Conservation (phyloP, 2,113 vertebrate genomes). For the Cavia porcellus region DNA sequence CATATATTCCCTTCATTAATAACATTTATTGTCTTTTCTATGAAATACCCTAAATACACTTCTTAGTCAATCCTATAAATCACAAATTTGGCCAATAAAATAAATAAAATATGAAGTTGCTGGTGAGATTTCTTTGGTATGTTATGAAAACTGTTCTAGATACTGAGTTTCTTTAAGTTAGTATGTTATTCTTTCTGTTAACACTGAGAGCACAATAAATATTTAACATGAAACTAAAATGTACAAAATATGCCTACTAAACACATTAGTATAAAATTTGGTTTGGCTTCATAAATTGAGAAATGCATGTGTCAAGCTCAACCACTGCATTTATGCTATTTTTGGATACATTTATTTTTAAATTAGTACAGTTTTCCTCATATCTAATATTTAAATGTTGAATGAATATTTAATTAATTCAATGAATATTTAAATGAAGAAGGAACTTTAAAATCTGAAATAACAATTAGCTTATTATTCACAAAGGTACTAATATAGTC, state of each 20-base stretch:
- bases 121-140: background rate
- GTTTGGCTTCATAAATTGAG: background rate
- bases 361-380: background rate
- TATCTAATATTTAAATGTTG: background rate
- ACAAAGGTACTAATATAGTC: background rate
- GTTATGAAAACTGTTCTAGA: background rate
- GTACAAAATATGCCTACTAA: slow-evolving; percentile 16
- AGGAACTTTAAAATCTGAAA: slow-evolving; percentile 10
- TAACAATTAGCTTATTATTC: background rate
- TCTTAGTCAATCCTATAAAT: background rate
- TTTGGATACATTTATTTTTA: background rate
- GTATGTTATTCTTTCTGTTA: background rate
- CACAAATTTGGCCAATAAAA: background rate
- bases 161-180: background rate
- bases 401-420: background rate
- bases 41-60: background rate
- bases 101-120: background rate
- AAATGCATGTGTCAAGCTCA: slow-evolving; percentile 7
- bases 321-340: background rate
- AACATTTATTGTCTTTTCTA: slow-evolving; percentile 6
- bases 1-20: background rate
- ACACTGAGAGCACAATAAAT: background rate
- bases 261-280: background rate
- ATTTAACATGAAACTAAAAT: background rate
- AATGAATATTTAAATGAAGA: slow-evolving; percentile 20